Evolutionary conservation across 2,113 vertebrate species (phyloP).

Genomic region (Rallus limicola): DNA sequence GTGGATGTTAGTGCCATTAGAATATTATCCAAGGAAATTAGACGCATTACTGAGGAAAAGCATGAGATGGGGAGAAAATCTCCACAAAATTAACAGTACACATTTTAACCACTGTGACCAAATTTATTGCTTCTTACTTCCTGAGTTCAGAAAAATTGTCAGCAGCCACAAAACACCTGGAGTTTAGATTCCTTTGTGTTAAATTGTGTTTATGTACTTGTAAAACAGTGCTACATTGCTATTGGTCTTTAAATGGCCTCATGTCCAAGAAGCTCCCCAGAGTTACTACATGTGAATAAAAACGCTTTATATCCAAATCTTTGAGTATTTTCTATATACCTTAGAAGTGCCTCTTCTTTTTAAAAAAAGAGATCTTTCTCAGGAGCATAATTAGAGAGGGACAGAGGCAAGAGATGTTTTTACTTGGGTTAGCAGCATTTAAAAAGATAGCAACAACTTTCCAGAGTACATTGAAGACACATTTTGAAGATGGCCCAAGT

Average conservation of each 20-base stretch:
- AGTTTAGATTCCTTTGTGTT: slow-evolving; percentile 21
- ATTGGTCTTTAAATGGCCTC: neutral
- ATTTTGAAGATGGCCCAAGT: neutral
- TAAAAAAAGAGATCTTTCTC: neutral
- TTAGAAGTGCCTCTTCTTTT: neutral
- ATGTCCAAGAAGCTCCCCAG: neutral
- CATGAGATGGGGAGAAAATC: neutral
- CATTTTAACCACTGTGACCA: neutral
- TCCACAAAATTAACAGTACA: slow-evolving; percentile 25
- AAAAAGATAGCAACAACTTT: neutral
- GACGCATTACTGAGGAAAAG: slow-evolving; percentile 6
- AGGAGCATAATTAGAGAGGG: neutral
- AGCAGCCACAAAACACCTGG: slow-evolving; percentile 54
- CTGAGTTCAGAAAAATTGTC: slow-evolving; percentile 18
- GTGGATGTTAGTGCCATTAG: slow-evolving; percentile 12
- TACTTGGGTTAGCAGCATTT: neutral
- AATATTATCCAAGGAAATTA: slow-evolving; percentile 37
- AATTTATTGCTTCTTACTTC: slow-evolving; percentile 14
- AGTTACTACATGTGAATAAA: neutral
- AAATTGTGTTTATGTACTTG: slow-evolving; percentile 55
- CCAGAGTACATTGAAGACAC: neutral
- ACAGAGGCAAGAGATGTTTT: neutral
- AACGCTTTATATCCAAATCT: neutral
- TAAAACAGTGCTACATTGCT: slow-evolving; percentile 1
- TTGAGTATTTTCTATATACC: neutral